Evolutionary conservation across 2,113 vertebrate species (phyloP), one percentile per base, ranked within the genome.

Genomic region (Elanus axillaris): DNA sequence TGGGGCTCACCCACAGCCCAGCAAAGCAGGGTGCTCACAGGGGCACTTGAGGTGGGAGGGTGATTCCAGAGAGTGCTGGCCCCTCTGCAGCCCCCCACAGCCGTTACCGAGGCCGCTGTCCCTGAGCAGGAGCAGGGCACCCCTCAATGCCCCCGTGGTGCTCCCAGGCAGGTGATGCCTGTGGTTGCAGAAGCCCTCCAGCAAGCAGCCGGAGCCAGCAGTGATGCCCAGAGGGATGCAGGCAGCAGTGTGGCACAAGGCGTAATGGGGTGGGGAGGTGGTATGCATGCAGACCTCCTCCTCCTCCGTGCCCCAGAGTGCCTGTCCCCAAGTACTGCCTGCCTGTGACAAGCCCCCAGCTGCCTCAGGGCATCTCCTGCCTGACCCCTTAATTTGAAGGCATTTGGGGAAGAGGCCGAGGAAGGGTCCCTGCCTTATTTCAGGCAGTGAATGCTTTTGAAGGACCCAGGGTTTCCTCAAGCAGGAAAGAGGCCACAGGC

Each of bases 241-340:
- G 66, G 52, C 62, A 83, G 82, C 56, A 85, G 25, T 1, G 16
- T 67, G 52, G 22, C 66, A 75, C 6, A 13, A 43, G 42, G 40
- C 0, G 0, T 16, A 23, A 43, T 1, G 4, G 31, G 16, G 11
- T 74, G 18, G n/a, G 21, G 20, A 52, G 32, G 9, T 20, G 27
- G 63, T 38, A 45, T 62, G 69, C 47, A 4, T 32, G 40, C 2
- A 4, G 43, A 64, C 71, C 43, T 76, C 50, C 26, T 77, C 60
- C 47, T 60, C 55, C 40, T 79, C 15, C 2, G 0, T 45, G 55
- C 52, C 43, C 52, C 29, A 19, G 26, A 59, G 16, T 32, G 10
- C 36, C 64, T 62, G 43, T 45, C 40, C 16, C n/a, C 7, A 8
- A 48, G 62, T n/a, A 10, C 64, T 81, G 62, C 13, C 72, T 53